phyloP scores from a whole-genome alignment of 2,888 invertebrate genomes.

The Thecocarcelia acutangulata region DNA sequence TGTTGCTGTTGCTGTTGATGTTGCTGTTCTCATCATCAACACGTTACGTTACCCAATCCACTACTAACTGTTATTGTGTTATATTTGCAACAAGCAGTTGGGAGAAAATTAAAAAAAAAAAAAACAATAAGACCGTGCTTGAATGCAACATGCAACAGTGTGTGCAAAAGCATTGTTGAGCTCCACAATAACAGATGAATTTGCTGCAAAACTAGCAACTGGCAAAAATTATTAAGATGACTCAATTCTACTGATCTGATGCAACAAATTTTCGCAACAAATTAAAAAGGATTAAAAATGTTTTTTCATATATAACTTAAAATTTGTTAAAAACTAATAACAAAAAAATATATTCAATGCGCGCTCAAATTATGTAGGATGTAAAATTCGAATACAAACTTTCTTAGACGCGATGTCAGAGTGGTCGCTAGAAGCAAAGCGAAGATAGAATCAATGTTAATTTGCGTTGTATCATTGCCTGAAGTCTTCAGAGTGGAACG shows the following conservation, averaged over 20 bases:
- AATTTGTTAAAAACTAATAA: no score
- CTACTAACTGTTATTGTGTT: conserved; percentile 43
- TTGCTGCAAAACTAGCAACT: conserved; percentile 3
- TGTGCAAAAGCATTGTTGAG: conserved; percentile 30
- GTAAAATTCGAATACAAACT: no score
- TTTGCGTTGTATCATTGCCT: no score
- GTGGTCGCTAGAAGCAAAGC: no score
- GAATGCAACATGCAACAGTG: conserved; percentile 54
- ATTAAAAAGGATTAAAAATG: conserved; percentile 5
- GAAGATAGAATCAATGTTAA: no score
- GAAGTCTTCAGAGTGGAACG: no score
- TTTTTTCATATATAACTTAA: neutral
- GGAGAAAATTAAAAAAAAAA: neutral
- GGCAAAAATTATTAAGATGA: conserved; percentile 24
- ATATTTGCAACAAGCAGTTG: conserved; percentile 37
- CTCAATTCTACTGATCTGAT: neutral
- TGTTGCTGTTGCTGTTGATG: conserved; percentile 6
- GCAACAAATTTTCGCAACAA: neutral
- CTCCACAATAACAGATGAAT: conserved; percentile 15
- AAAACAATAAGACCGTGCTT: conserved; percentile 32
- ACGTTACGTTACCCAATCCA: conserved; percentile 23
- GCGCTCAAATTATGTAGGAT: no score
- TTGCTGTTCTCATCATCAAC: conserved; percentile 35
- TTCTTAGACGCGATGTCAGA: no score
- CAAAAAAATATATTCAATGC: no score